Percentiles rank a stretch among this genome's conserved stretches.
These are phyloP conservation scores for Heliconius ethilla DNA, from an alignment of 2,888 invertebrate genomes.

Conservation along the genomic window DNA sequence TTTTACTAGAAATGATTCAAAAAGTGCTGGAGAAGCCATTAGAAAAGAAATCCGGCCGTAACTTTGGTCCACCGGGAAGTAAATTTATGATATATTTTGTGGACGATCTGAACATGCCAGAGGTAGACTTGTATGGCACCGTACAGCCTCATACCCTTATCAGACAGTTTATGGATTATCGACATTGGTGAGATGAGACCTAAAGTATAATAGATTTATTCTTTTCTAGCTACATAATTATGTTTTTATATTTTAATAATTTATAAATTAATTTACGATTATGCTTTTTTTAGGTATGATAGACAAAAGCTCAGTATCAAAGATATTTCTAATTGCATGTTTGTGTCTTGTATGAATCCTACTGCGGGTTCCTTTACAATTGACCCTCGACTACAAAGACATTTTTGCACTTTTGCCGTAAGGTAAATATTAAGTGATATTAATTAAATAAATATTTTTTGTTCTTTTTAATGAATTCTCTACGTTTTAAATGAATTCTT, in stretches of 20 bases:
- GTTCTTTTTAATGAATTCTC: no score
- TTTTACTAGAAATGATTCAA: slow-evolving; percentile 88
- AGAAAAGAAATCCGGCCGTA: slow-evolving; percentile 97
- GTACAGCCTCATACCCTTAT: slow-evolving; percentile 97
- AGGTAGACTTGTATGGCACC: slow-evolving; percentile 96
- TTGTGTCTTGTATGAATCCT: slow-evolving; percentile 97
- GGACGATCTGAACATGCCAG: slow-evolving; percentile 98
- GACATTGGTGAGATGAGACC: slow-evolving; percentile 87
- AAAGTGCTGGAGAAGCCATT: slow-evolving; percentile 93
- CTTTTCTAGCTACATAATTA: no score
- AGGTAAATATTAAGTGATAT: slow-evolving; percentile 73
- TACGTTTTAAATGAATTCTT: no score
- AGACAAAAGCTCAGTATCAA: slow-evolving; percentile 91
- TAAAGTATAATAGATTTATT: not conserved
- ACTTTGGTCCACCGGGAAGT: slow-evolving; percentile 96
- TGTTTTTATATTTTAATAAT: not conserved
- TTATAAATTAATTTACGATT: not conserved
- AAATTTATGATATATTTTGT: slow-evolving; percentile 96
- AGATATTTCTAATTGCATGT: slow-evolving; percentile 96
- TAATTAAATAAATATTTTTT: not conserved
- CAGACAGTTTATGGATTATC: slow-evolving; percentile 95
- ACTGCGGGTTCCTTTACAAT: slow-evolving; percentile 97
- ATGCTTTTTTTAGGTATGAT: slow-evolving; percentile 86
- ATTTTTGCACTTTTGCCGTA: slow-evolving; percentile 93
- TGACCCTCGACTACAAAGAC: slow-evolving; percentile 93